Conservation (phyloP, 2,113 vertebrate genomes). For the Pavo muticus region DNA sequence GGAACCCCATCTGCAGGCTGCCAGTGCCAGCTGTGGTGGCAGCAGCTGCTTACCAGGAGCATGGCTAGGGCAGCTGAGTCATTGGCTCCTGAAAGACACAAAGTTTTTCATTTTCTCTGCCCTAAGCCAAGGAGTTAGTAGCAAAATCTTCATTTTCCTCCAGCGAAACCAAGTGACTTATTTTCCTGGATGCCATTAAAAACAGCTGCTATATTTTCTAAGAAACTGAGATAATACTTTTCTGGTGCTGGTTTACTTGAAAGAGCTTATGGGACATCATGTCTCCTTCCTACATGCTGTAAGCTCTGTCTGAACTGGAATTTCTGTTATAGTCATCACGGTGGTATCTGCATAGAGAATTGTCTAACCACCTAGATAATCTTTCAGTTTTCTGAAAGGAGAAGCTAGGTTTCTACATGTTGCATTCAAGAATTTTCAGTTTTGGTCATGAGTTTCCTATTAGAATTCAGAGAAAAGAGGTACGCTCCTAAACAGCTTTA, state of each 20-base stretch:
- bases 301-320: neutral
- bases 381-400: neutral
- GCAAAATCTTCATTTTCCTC: neutral
- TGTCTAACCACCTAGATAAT: neutral
- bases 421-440: neutral
- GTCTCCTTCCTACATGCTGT: neutral
- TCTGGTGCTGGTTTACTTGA: neutral
- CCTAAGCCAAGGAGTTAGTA: neutral
- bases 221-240: neutral
- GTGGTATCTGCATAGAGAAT: neutral
- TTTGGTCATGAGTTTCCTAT: fast-evolving
- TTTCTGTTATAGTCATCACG: neutral
- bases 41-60: neutral
- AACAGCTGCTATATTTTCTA: neutral
- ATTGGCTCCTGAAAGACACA: neutral
- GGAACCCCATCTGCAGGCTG: neutral
- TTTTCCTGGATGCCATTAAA: neutral
- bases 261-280: neutral
- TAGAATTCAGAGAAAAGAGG: neutral
- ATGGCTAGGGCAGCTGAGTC: neutral
- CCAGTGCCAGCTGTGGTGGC: neutral
- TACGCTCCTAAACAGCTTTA: neutral
- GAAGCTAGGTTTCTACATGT: neutral
- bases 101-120: neutral
- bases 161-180: neutral